Conservation (phyloP, 2,113 vertebrate species). For the Benitochromis conjunctus region DNA sequence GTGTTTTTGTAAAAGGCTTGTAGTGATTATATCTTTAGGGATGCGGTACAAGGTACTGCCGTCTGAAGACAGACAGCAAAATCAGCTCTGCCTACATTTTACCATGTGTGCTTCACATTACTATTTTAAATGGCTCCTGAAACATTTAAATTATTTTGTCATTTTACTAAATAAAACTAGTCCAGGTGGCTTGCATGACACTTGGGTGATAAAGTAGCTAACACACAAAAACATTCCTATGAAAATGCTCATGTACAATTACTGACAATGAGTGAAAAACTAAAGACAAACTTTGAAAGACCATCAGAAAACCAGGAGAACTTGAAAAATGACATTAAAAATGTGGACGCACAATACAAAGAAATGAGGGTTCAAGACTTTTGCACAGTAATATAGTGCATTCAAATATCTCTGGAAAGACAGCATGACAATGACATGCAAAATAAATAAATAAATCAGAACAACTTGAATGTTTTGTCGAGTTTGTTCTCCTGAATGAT, state of each 20-base stretch:
- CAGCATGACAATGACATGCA: no score
- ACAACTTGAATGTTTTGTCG: no score
- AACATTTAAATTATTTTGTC: neutral
- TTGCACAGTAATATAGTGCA: neutral
- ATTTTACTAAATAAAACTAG: neutral
- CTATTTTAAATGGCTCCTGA: neutral
- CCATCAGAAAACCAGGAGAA: neutral
- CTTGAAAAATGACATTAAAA: neutral
- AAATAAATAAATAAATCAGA: no score
- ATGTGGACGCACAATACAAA: neutral
- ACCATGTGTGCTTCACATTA: fast-evolving
- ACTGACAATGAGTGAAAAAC: neutral
- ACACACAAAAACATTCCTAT: neutral
- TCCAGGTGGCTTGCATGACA: neutral
- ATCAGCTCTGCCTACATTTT: neutral
- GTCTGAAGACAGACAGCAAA: neutral
- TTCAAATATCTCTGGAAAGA: neutral
- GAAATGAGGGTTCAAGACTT: neutral
- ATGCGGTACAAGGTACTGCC: fast-evolving
- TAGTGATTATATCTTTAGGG: neutral
- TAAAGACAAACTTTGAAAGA: neutral
- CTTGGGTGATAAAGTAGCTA: neutral
- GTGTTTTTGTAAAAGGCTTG: neutral
- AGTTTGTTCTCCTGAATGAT: neutral
- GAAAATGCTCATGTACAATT: fast-evolving